phyloP scores from a whole-genome alignment of 2,888 invertebrate genomes.

The Synergus umbraculus region DNA sequence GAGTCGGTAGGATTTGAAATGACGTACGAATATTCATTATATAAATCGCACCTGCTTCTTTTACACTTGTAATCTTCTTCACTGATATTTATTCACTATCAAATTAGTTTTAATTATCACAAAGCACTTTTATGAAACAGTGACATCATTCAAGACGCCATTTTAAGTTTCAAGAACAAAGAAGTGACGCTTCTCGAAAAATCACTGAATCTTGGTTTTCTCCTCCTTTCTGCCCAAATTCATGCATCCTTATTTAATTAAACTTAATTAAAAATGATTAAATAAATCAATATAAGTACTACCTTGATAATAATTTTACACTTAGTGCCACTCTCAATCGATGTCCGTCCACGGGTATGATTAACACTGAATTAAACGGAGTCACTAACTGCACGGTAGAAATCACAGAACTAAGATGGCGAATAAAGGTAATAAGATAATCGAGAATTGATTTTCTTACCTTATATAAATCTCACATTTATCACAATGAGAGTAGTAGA shows the following conservation, averaged over 20 bases:
- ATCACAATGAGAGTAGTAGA: neutral
- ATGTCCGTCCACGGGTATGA: neutral
- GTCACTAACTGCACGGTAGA: neutral
- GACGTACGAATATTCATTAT: neutral
- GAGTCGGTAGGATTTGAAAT: neutral
- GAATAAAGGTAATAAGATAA: neutral
- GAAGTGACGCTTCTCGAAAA: neutral
- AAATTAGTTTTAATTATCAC: neutral
- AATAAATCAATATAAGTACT: neutral
- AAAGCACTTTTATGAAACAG: neutral
- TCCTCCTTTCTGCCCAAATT: neutral
- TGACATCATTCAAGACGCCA: neutral
- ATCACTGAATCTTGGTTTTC: neutral
- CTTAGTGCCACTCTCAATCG: neutral
- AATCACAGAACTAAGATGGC: neutral
- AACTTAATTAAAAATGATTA: neutral
- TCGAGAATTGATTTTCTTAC: neutral
- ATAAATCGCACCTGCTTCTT: neutral
- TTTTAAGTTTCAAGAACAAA: neutral
- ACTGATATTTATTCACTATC: neutral
- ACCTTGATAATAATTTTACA: neutral
- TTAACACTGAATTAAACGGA: neutral
- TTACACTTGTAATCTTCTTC: neutral
- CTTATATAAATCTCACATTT: neutral
- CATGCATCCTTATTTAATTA: neutral